A percentile compares a stretch with the other conserved stretches of the same genome.
phyloP scores from a whole-genome alignment of 1,140 invertebrate genomes.

The Zaprionus capensis region DNA sequence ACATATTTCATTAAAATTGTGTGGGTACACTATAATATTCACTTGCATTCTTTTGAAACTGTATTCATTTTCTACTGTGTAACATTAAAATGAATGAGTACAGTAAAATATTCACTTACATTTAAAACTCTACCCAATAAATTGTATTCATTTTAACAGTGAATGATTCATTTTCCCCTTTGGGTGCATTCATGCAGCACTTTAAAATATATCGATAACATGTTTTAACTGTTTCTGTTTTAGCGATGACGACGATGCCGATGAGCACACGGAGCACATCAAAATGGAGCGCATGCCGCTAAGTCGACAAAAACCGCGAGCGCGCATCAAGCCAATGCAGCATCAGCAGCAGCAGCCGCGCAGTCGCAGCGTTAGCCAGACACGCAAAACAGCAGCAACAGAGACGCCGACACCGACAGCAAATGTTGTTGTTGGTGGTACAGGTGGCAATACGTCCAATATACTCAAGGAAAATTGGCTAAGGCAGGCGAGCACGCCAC shows the following conservation, averaged over 20 bases:
- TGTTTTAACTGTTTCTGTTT: background rate
- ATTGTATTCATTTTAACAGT: too few relatives aligned
- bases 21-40: too few relatives aligned
- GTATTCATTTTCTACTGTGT: background rate
- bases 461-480: slow-evolving; percentile 78
- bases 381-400: slow-evolving; percentile 44
- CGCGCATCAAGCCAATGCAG: slow-evolving; percentile 32
- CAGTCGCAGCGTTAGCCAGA: slow-evolving; percentile 66
- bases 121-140: too few relatives aligned
- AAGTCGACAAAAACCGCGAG: slow-evolving; percentile 48
- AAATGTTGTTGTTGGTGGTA: slow-evolving; percentile 1
- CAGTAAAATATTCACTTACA: background rate
- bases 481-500: slow-evolving; percentile 45
- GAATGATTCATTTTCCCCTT: too few relatives aligned
- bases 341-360: slow-evolving; percentile 37
- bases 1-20: too few relatives aligned
- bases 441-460: slow-evolving; percentile 58
- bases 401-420: slow-evolving; percentile 22
- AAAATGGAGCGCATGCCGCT: slow-evolving; percentile 78
- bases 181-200: too few relatives aligned
- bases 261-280: slow-evolving; percentile 66
- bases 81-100: background rate
- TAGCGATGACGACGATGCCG: slow-evolving; percentile 54
- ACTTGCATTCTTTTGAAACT: too few relatives aligned
- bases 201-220: too few relatives aligned